phyloP scores from a whole-genome alignment of 2,113 vertebrate species.

The Fregata magnificens region DNA sequence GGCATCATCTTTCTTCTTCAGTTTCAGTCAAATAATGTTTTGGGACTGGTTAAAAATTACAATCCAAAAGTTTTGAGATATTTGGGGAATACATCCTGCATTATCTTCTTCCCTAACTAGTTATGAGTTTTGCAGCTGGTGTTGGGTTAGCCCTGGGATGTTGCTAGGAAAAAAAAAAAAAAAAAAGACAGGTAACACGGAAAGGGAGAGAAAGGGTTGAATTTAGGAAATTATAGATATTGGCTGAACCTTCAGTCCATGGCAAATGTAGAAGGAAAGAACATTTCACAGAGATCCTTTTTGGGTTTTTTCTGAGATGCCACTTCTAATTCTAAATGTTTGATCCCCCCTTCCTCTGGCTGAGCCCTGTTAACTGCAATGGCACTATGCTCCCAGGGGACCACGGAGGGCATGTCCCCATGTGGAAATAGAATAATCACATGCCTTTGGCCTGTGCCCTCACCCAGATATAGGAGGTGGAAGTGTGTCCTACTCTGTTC shows the following conservation, averaged over 20 bases:
- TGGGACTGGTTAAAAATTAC: not conserved
- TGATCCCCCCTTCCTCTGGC: not conserved
- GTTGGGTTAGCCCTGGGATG: not conserved
- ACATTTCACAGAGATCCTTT: not conserved
- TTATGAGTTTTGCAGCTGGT: not conserved
- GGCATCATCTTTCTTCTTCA: not conserved
- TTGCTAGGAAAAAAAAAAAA: not conserved
- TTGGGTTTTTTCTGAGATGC: fast-evolving
- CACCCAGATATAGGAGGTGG: not conserved
- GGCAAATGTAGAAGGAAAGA: not conserved
- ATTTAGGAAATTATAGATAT: not conserved
- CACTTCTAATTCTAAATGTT: not conserved
- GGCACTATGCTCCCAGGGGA: not conserved
- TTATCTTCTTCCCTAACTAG: not conserved
- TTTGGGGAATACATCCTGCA: not conserved
- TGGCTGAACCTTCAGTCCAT: not conserved
- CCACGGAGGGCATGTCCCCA: not conserved
- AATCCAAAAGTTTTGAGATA: not conserved
- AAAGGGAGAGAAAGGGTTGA: not conserved
- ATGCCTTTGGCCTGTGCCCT: not conserved
- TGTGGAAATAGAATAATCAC: not conserved
- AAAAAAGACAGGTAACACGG: not conserved
- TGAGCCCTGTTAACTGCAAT: not conserved
- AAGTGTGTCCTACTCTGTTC: not conserved
- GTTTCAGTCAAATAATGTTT: not conserved